Conservation (phyloP, 1,140 invertebrate genomes). For the Tetraneura akinire region DNA sequence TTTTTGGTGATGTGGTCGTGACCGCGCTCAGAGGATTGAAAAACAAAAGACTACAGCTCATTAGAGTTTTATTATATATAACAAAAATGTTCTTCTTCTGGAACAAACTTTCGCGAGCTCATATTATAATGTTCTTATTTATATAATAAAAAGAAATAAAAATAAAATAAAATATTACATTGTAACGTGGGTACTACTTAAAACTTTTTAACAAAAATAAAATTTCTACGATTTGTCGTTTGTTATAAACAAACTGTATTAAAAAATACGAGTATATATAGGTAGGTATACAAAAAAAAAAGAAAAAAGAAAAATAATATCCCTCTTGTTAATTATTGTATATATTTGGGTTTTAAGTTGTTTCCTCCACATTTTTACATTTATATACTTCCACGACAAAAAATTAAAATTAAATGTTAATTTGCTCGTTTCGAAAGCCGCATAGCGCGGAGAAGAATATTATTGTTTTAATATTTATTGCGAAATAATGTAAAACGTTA, state of each 20-base stretch:
- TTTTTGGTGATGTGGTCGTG: not conserved
- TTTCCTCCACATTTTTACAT: not conserved
- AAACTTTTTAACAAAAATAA: not conserved
- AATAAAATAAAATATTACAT: not conserved
- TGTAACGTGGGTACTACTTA: not conserved
- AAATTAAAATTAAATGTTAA: not conserved
- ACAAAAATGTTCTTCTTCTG: slow-evolving; percentile 2
- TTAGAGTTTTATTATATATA: slow-evolving; percentile 15
- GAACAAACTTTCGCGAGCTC: not conserved
- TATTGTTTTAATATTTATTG: not conserved
- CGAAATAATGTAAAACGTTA: not conserved
- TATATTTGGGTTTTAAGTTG: not conserved
- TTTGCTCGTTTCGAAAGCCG: not conserved
- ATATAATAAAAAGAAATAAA: no score
- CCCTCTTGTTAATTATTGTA: not conserved
- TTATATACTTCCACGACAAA: not conserved
- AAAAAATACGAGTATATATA: no score
- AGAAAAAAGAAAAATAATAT: not conserved
- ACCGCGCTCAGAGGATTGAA: not conserved
- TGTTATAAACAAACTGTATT: not conserved
- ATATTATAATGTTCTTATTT: not conserved
- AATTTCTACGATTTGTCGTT: not conserved
- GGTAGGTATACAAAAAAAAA: not conserved
- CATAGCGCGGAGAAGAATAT: not conserved
- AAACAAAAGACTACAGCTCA: slow-evolving; percentile 14